Percentiles rank a stretch among this genome's conserved stretches.
Conservation (phyloP, 2,113 vertebrate genomes). For the Sebastes fasciatus region DNA sequence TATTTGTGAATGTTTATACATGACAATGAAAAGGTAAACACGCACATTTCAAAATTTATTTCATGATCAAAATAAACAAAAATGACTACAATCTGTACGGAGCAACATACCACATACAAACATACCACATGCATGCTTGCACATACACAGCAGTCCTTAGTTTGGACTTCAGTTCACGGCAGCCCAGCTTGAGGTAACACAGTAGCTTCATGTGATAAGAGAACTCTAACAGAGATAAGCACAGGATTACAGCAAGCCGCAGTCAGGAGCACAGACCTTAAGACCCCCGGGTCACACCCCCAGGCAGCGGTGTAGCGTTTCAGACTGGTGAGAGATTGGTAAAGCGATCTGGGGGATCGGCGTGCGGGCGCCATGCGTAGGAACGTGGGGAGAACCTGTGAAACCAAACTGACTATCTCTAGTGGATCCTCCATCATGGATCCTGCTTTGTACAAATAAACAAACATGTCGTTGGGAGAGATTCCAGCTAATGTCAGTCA, state of each 20-base stretch:
- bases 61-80: neutral
- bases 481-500: slow-evolving; percentile 37
- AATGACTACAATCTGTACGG: neutral
- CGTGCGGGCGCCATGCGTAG: slow-evolving; percentile 21
- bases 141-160: neutral
- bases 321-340: slow-evolving; percentile 65
- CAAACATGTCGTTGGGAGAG: slow-evolving; percentile 39
- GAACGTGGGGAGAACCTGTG: slow-evolving; percentile 68
- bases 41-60: neutral
- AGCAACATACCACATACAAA: neutral
- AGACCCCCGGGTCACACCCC: slow-evolving; percentile 42
- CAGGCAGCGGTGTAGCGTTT: slow-evolving; percentile 66
- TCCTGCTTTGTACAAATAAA: slow-evolving; percentile 71
- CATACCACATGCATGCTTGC: neutral
- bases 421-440: slow-evolving; percentile 49
- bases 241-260: slow-evolving; percentile 69
- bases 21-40: neutral
- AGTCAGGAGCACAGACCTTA: slow-evolving; percentile 53
- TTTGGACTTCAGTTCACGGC: neutral
- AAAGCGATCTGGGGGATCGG: slow-evolving; percentile 67
- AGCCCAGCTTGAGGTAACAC: slow-evolving; percentile 40
- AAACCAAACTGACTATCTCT: slow-evolving; percentile 64
- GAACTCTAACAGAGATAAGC: slow-evolving; percentile 69
- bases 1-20: neutral
- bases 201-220: slow-evolving; percentile 55